phyloP scores from a whole-genome alignment of 1,140 invertebrate species.

The Papilio helenus region DNA sequence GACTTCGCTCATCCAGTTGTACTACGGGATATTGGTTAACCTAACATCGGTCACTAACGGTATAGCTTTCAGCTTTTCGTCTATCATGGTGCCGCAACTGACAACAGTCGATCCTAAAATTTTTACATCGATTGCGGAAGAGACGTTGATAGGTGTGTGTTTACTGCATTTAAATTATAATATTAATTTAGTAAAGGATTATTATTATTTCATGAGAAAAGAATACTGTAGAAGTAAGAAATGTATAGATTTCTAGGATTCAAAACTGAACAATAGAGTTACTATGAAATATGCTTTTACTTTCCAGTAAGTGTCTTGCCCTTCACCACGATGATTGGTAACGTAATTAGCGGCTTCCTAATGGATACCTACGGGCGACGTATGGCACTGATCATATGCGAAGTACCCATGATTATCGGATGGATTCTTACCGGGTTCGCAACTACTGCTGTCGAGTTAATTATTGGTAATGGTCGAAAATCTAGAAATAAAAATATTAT shows the following conservation, averaged over 20 bases:
- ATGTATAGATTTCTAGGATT: background rate
- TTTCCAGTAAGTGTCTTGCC: constrained; percentile 82
- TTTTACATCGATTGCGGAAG: constrained; percentile 61
- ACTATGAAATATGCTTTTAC: background rate
- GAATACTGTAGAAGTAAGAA: too few species aligned
- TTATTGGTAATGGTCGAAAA: constrained; percentile 54
- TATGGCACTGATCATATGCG: constrained; percentile 48
- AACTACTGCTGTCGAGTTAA: constrained; percentile 46
- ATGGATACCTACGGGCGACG: constrained; percentile 85
- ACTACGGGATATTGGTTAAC: constrained; percentile 72
- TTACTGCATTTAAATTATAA: constrained; percentile 30
- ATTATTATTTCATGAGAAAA: background rate
- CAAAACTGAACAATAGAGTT: background rate
- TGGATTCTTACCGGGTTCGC: constrained; percentile 58
- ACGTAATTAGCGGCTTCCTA: constrained; percentile 79
- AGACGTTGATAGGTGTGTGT: constrained; percentile 83
- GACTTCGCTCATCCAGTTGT: constrained; percentile 60
- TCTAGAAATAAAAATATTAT: background rate
- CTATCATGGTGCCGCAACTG: constrained; percentile 79
- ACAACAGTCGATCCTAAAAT: constrained; percentile 52
- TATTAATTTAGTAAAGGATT: background rate
- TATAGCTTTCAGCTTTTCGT: constrained; percentile 81
- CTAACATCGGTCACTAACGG: constrained; percentile 78
- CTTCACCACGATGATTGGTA: constrained; percentile 81
- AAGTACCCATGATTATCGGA: constrained; percentile 53